Evolutionary conservation across 1,140 invertebrate species (phyloP), one percentile per base, ranked within the genome.

Genomic region (Helicoverpa armigera): DNA sequence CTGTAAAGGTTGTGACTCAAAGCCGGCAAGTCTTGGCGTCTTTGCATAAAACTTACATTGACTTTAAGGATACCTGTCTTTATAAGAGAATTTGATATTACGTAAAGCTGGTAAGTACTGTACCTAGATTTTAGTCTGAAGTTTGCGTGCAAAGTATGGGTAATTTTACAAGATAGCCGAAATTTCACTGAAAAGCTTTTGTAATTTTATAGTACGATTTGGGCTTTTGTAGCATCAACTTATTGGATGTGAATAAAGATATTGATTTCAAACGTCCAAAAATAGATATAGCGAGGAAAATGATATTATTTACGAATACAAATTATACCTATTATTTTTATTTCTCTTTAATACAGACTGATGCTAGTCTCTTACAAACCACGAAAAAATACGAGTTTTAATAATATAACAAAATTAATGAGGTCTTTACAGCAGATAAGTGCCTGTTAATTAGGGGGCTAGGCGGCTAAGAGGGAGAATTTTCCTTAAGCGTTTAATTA

Each of bases 41-140:
- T 73, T 73, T 56, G 70, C 70, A 73, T 73, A 73, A 73, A 73
- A 58, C 70, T 56, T 73, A 73, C 70, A 58, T 73, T 58, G 54
- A 58, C 12, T 73, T 73, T 73, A 54, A 56, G 54, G 53, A 31
- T 35, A 5, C 53, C 23, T 73, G 70, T 23, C 65, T 51, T 16
- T 51, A 5, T 23, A 67, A 43, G 63, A 48, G 35, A 43, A 43
- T 16, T 16, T 13, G 63, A 43, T 67, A 73, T 58, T 56, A 72
- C n/a, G 51, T 54, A 72, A 72, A 69, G 43, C 65, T 48, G 23
- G 58, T 5, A 23, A 31, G 58, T 18, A 11, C 29, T 61, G 2
- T 48, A 65, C 31, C 63, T 65, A 7, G 3, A 48, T 43, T 48
- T 48, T 23, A 14, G 35, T 43, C 35, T 9, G 35, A 43, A 43